Evolutionary conservation across 1,140 invertebrate species (phyloP).

Genomic region (Drosophila paulistorum): DNA sequence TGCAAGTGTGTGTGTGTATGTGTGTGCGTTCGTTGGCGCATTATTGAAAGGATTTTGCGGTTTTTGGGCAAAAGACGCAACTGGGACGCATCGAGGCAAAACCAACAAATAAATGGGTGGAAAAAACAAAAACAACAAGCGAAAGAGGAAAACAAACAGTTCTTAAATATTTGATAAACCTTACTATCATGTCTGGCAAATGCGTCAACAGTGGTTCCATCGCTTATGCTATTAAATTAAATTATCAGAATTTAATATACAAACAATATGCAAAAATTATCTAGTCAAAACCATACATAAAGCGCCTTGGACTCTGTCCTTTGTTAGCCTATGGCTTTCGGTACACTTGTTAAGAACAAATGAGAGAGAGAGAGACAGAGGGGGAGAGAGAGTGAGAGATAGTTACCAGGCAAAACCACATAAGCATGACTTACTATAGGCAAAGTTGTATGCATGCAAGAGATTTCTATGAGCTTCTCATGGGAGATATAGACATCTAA

Average conservation of each 20-base stretch:
- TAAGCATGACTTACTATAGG: not conserved
- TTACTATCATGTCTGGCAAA: not conserved
- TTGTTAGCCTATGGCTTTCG: no score
- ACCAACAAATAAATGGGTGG: slow-evolving; percentile 41
- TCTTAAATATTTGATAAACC: slow-evolving; percentile 57
- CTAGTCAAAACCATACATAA: no score
- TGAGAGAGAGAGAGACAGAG: no score
- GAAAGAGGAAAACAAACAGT: slow-evolving; percentile 3
- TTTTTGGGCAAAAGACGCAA: slow-evolving; percentile 62
- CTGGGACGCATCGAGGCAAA: slow-evolving; percentile 18
- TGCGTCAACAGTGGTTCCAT: not conserved
- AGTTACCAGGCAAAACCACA: not conserved
- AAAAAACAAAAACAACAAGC: slow-evolving; percentile 26
- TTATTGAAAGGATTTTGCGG: slow-evolving; percentile 75
- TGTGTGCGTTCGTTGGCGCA: slow-evolving; percentile 51
- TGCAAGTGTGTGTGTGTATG: not conserved
- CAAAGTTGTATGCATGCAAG: not conserved
- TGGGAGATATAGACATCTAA: not conserved
- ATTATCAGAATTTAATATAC: slow-evolving; percentile 6
- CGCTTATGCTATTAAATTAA: slow-evolving; percentile 8
- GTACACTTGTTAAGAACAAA: no score
- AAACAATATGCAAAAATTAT: not conserved
- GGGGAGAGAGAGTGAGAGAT: no score
- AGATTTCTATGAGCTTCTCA: not conserved
- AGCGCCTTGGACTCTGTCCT: no score